Evolutionary conservation across 64 coral and sea anemone species (phyloP).

Genomic region (Montipora capricornis): DNA sequence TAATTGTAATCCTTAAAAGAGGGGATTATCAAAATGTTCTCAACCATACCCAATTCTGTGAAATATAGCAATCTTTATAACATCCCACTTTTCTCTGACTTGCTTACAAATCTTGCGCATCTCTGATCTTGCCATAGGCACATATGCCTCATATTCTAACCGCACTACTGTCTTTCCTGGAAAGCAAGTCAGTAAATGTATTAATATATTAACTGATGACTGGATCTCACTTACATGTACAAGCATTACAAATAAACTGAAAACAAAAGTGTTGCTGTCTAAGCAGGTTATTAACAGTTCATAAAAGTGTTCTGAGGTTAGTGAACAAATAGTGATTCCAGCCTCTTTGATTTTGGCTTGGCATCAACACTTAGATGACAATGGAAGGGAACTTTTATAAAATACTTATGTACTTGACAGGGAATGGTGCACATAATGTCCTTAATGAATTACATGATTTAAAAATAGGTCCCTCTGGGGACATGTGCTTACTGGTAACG

Average conservation of each 20-base stretch:
- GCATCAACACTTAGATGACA: neutral
- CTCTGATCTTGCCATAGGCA: slow-evolving; percentile 97
- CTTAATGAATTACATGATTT: neutral
- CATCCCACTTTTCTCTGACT: slow-evolving; percentile 91
- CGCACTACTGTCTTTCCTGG: slow-evolving; percentile 87
- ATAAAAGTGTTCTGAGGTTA: too few species aligned
- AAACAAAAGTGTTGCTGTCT: too few species aligned
- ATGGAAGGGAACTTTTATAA: too few species aligned
- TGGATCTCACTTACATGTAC: too few species aligned
- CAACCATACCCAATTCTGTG: slow-evolving; percentile 91
- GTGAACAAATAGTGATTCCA: too few species aligned
- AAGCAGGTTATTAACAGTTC: too few species aligned
- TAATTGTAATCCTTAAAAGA: neutral
- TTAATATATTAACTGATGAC: too few species aligned
- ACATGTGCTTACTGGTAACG: too few species aligned
- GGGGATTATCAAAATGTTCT: neutral
- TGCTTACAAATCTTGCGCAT: slow-evolving; percentile 98
- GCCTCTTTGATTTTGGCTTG: too few species aligned
- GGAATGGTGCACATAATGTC: neutral
- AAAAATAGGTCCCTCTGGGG: too few species aligned
- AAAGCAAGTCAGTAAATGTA: neutral
- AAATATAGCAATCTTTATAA: slow-evolving; percentile 93
- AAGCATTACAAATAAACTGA: too few species aligned
- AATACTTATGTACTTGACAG: neutral
- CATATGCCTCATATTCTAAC: slow-evolving; percentile 97